Conservation (phyloP, 2,888 invertebrate genomes). For the Sympetrum striolatum region DNA sequence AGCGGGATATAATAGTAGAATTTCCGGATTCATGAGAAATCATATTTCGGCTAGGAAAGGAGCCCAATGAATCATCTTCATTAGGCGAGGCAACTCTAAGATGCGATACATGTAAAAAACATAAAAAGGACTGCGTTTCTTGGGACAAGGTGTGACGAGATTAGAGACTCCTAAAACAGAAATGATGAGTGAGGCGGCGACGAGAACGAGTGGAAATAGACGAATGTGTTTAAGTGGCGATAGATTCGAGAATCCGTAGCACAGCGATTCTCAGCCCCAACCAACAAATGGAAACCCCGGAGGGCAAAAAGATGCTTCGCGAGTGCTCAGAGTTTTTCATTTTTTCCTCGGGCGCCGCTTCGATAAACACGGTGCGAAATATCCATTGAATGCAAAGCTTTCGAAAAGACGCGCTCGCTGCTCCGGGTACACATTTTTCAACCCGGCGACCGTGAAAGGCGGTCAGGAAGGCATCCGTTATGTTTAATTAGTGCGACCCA, state of each 20-base stretch:
- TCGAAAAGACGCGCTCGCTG: neutral
- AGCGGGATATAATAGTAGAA: too few relatives aligned
- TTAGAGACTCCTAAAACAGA: too few relatives aligned
- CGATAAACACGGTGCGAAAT: neutral
- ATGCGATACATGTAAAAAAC: too few relatives aligned
- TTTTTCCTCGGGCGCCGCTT: neutral
- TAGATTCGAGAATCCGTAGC: neutral
- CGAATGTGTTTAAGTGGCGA: neutral
- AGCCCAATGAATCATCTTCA: too few relatives aligned
- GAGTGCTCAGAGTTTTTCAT: neutral
- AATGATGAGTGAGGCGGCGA: too few relatives aligned
- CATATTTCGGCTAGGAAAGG: too few relatives aligned
- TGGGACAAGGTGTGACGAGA: too few relatives aligned
- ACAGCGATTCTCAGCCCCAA: neutral
- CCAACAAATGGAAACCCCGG: neutral
- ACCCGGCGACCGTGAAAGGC: neutral
- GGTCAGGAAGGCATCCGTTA: neutral
- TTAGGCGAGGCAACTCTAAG: too few relatives aligned
- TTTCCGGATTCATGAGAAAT: too few relatives aligned
- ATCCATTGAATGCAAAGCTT: neutral
- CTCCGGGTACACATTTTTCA: neutral
- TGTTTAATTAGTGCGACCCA: slow-evolving; percentile 4
- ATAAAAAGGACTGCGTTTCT: too few relatives aligned
- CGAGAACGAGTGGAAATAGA: too few relatives aligned
- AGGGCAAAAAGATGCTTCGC: neutral